Conservation (phyloP, 2,888 invertebrate species). For the Cryptocephalus primarius region DNA sequence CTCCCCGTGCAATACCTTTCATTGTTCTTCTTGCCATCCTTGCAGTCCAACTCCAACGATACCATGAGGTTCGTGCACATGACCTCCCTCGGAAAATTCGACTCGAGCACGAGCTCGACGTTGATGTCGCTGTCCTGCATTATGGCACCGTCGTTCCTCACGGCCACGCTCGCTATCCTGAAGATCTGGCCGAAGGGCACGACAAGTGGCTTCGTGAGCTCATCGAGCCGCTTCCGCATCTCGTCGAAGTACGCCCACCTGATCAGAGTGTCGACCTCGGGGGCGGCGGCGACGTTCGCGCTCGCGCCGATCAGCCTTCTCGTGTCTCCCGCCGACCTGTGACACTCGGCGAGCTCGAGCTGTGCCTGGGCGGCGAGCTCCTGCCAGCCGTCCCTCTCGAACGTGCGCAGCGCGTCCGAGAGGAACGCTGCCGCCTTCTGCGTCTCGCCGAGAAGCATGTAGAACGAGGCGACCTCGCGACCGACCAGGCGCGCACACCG, state of each 20-base stretch:
- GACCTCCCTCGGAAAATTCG: slow-evolving; percentile 54
- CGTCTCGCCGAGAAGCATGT: slow-evolving; percentile 73
- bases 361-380: slow-evolving; percentile 73
- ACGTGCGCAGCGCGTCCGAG: slow-evolving; percentile 74
- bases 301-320: slow-evolving; percentile 52
- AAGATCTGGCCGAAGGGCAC: slow-evolving; percentile 39
- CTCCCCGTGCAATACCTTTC: slow-evolving; percentile 38
- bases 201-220: slow-evolving; percentile 27
- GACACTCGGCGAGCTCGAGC: slow-evolving; percentile 74
- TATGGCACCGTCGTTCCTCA: slow-evolving; percentile 31
- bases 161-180: slow-evolving; percentile 32
- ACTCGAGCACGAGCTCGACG: slow-evolving; percentile 45
- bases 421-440: slow-evolving; percentile 85
- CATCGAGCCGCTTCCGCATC: slow-evolving; percentile 49
- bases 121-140: slow-evolving; percentile 49
- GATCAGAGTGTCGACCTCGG: slow-evolving; percentile 57
- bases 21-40: slow-evolving; percentile 21
- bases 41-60: slow-evolving; percentile 36
- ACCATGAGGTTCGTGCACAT: slow-evolving; percentile 51
- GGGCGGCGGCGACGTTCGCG: slow-evolving; percentile 67
- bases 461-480: slow-evolving; percentile 80
- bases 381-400: slow-evolving; percentile 80
- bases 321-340: slow-evolving; percentile 66
- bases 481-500: slow-evolving; percentile 84
- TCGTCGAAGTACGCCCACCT: slow-evolving; percentile 60